Conservation (phyloP, 2,113 vertebrate species). For the Callipepla californica region DNA sequence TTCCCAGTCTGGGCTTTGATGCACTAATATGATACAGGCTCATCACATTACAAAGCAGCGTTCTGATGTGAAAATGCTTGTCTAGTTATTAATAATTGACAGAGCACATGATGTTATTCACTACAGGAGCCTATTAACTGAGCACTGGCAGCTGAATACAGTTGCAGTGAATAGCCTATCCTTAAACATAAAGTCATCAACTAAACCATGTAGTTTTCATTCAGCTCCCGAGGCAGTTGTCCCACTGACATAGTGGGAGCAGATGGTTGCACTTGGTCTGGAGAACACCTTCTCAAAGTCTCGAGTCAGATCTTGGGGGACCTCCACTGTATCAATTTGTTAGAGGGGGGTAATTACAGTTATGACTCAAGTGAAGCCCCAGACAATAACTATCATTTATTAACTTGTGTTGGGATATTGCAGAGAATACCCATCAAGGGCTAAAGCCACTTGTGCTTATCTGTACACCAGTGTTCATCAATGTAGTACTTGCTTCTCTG, state of each 20-base stretch:
- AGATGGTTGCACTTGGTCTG: neutral
- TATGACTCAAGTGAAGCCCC: neutral
- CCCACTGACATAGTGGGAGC: neutral
- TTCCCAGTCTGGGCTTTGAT: slow-evolving; percentile 40
- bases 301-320: neutral
- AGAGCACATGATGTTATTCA: slow-evolving; percentile 46
- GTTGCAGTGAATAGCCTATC: neutral
- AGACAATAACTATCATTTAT: neutral
- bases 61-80: slow-evolving; percentile 43
- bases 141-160: neutral
- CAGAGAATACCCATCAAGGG: neutral
- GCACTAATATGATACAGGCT: neutral
- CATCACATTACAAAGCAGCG: neutral
- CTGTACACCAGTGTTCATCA: neutral
- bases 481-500: neutral
- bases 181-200: neutral
- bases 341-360: neutral
- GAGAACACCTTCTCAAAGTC: neutral
- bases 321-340: neutral
- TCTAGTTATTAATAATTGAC: slow-evolving; percentile 66
- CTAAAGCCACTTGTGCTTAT: neutral
- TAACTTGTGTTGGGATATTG: neutral
- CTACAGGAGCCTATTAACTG: slow-evolving; percentile 28
- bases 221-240: neutral
- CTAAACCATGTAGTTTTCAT: neutral